Base-by-base conservation (phyloP, 2,888 invertebrate genomes). In the Eledone cirrhosa region DNA sequence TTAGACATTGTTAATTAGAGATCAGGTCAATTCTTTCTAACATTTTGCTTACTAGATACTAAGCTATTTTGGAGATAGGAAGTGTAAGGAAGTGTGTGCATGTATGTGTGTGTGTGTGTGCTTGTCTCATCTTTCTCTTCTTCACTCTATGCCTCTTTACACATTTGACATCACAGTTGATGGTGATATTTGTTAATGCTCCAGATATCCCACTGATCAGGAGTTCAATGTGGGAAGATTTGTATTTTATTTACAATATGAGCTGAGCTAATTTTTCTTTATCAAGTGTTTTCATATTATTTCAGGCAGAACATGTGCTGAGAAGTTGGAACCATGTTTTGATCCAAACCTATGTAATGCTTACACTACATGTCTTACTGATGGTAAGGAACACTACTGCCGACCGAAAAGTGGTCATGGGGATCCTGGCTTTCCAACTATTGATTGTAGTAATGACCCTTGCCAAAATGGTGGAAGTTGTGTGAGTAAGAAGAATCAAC, bases 401-500 rank as follows among this genome's bases (percentile, higher is more conserved):
- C 16, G 22, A 75, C 24, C 31, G 2, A 48, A 24, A 24, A 27
- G 48, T 19, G 48, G 48, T 27, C 29, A 27, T 27, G 47, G 48
- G 1, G 0, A 41, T 24, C 0, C 24, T 29, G 29, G 24, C 13
- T 0, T 14, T 47, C 7, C 7, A 76, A 29, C 22, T 24, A 76
- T 76, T 27, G 0, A 47, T 19, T 47, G 76, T 27, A 27, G n/a
- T 11, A 24, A 19, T 2, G 29, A 76, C 29, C 76, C 76, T 76
- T 76, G 76, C 48, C 19, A 48, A 48, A 76, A 76, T 48, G 48
- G 48, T 29, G 76, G 76, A 8, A 24, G 2, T 3, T 76, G 76
- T 27, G n/a, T 33, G 48, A 13, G n/a, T 16, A 22, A 47, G 13
- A n/a, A 2, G 14, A 19, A 27, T 29, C 31, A 47, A 14, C 72